phyloP scores from a whole-genome alignment of 2,888 invertebrate genomes.

The Perizoma affinitatum region DNA sequence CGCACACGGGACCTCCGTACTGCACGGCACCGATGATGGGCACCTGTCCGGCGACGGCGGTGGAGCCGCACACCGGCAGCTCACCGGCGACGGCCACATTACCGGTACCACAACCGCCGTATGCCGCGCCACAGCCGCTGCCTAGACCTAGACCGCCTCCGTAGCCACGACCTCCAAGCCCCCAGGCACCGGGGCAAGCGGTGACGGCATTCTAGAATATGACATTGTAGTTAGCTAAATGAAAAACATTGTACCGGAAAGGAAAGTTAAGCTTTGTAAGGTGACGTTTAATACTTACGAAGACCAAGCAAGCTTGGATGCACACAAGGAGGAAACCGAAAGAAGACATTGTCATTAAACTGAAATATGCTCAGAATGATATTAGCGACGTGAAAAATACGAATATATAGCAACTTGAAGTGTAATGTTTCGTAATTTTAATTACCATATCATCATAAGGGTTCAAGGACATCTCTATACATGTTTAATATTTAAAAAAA shows the following conservation, averaged over 20 bases:
- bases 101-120: constrained; percentile 42
- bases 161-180: neutral
- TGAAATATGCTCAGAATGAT: too few species aligned
- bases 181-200: too few species aligned
- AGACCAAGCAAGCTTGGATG: constrained; percentile 45
- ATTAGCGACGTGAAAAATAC: too few species aligned
- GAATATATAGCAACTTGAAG: too few species aligned
- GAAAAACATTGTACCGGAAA: too few species aligned
- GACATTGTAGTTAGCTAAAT: too few species aligned
- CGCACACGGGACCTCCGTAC: constrained; percentile 29
- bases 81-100: constrained; percentile 41
- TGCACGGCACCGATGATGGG: constrained; percentile 50
- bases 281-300: constrained; percentile 8
- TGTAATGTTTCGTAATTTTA: too few species aligned
- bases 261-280: too few species aligned
- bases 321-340: constrained; percentile 45
- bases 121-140: constrained; percentile 23
- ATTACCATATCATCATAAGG: too few species aligned
- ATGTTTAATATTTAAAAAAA: too few species aligned
- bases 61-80: constrained; percentile 46
- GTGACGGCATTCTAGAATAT: too few species aligned
- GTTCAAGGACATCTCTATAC: too few species aligned
- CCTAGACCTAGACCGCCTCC: neutral
- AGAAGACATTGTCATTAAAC: constrained; percentile 40
- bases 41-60: constrained; percentile 46